Evolutionary conservation across 2,113 vertebrate genomes (phyloP), one percentile per base, ranked within the genome.

Genomic region (Colius striatus): DNA sequence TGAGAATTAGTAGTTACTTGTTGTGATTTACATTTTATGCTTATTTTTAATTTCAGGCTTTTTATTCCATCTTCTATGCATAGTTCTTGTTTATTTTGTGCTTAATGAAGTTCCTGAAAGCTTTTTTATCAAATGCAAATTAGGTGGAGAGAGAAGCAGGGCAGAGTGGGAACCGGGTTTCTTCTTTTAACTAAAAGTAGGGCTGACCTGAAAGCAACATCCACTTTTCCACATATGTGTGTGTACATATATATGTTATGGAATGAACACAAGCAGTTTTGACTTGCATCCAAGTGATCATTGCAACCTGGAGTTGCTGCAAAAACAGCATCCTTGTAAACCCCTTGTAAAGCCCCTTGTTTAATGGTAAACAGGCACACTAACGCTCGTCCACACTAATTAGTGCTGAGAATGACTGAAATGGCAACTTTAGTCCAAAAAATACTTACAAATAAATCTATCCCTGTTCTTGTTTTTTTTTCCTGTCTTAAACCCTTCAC

Each of bases 401-500:
- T 30, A 75, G 4, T 89, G 85, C 60, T 75, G 67, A 85, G 34
- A 63, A 30, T 36, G 32, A 74, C 47, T 73, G 51, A 74, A 84
- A 58, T 9, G 34, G 11, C 66, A 72, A 73, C 30, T 65, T 30
- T 9, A 84, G 53, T 84, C 29, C 2, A 13, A 20, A 94, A 92
- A 85, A 30, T 30, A 30, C 19, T 85, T 82, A 55, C 0, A 16
- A 71, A 22, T 32, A 68, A 51, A 38, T 60, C 54, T 90, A 6
- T 89, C 38, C 5, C 6, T 78, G 16, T 22, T 85, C 13, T 75
- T 76, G 14, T 20, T 65, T 8, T 87, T 88, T 92, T 95, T 58
- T 95, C 86, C 84, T 93, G 84, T 66, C 50, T 87, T 66, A n/a
- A 93, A 88, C 36, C 57, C 63, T 74, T 80, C 34, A 67, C 16